Evolutionary conservation across 2,113 vertebrate species (phyloP).

Genomic region (Fregetta grallaria): DNA sequence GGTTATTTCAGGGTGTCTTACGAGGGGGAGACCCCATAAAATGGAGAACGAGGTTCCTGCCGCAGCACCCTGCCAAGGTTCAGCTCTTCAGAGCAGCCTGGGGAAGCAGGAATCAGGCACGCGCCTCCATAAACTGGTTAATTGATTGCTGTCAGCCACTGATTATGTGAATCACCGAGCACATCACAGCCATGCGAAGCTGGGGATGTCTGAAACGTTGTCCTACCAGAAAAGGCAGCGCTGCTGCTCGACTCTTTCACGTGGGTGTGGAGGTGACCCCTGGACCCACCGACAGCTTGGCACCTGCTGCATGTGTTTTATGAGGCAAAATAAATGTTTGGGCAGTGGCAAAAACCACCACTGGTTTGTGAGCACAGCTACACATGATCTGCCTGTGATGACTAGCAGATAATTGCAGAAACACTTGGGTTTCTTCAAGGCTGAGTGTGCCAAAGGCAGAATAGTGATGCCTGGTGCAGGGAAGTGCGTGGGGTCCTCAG

Average conservation of each 20-base stretch:
- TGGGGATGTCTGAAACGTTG: not conserved
- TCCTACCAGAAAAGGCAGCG: not conserved
- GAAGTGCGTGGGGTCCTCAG: rapidly evolving
- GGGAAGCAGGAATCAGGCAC: not conserved
- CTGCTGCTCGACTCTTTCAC: not conserved
- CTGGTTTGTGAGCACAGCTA: not conserved
- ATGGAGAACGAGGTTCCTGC: not conserved
- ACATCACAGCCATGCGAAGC: not conserved
- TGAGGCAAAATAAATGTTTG: not conserved
- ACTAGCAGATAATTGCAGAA: not conserved
- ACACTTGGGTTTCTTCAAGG: not conserved
- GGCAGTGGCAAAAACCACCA: not conserved
- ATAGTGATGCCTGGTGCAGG: too few relatives aligned
- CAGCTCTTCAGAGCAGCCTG: not conserved
- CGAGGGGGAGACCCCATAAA: not conserved
- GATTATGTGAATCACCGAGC: not conserved
- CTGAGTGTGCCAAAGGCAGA: not conserved
- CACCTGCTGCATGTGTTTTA: rapidly evolving
- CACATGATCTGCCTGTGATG: rapidly evolving
- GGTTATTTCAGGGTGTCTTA: not conserved
- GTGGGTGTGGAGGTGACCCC: not conserved
- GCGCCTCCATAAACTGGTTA: not conserved
- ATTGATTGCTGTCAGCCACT: not conserved
- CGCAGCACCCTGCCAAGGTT: rapidly evolving
- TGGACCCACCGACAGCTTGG: not conserved